Base-by-base conservation (phyloP, 2,888 invertebrate species). In the Lasius fuliginosus region DNA sequence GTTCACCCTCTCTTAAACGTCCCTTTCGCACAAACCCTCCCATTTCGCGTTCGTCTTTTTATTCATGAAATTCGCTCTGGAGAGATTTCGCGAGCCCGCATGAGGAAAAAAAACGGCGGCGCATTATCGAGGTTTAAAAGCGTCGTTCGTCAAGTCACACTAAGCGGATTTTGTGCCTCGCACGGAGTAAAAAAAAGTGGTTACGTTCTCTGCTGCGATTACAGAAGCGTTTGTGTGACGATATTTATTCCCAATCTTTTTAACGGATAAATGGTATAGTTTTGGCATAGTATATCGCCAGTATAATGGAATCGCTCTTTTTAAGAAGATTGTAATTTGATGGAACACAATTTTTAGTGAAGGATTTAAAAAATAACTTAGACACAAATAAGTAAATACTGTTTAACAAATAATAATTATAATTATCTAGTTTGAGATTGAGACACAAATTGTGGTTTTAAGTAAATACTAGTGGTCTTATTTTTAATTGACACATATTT, bases 91-190 rank as follows among this genome's bases (percentile, higher is more conserved):
- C n/a, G 46, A 74, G 33, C 68, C 68, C 62, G 40, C 65, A 58
- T 49, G 73, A 83, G 27, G 62, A n/a, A 65, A 87, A 88, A 85
- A 87, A 87, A 88, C 86, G 84, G 84, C 49, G 12, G 86, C 77
- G 84, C 84, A 88, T 88, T 88, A 88, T 87, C 87, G 87, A 84
- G 83, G 87, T 84, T 88, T 87, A 86, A 86, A 86, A 84, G 87
- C 76, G 86, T 81, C 86, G 86, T 86, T 81, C 87, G 87, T 87
- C 87, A 86, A 88, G 84, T 81, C 76, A 46, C 76, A 75, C 56
- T 83, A 85, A 87, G 86, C 86, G 86, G 86, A 87, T 87, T 88
- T 87, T 40, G 67, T 82, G 67, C 67, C 68, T 86, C 64, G 75
- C 12, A 27, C 18, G 46, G 8, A 8, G 15, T 23, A 11, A 23